phyloP scores from a whole-genome alignment of 2,888 invertebrate species.

The Drosophila aldrichi region DNA sequence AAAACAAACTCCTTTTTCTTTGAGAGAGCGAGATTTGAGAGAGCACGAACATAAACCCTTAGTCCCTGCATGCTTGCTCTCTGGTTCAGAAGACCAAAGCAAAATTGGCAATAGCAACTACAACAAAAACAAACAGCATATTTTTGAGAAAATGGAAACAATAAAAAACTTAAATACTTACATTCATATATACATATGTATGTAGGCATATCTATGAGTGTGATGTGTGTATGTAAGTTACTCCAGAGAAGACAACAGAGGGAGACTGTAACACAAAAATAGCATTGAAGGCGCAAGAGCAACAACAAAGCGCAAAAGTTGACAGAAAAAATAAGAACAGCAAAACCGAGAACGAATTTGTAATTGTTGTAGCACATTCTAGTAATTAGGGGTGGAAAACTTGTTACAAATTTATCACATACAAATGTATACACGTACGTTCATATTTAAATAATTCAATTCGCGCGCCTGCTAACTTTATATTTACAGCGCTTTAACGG shows the following conservation, averaged over 20 bases:
- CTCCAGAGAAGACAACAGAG: slow-evolving; percentile 46
- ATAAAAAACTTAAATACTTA: slow-evolving; percentile 42
- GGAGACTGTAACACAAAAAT: slow-evolving; percentile 59
- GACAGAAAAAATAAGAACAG: slow-evolving; percentile 35
- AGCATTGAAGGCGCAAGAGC: slow-evolving; percentile 50
- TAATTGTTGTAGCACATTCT: slow-evolving; percentile 49
- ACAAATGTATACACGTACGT: not conserved
- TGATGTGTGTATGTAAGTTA: slow-evolving; percentile 2
- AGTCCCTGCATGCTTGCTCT: slow-evolving; percentile 24
- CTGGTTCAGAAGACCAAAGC: slow-evolving; percentile 24
- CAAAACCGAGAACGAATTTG: slow-evolving; percentile 30
- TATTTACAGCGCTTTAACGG: not conserved
- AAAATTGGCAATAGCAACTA: slow-evolving; percentile 57
- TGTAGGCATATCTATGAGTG: not conserved
- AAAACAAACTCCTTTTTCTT: slow-evolving; percentile 36
- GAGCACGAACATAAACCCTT: slow-evolving; percentile 23
- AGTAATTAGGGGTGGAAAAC: slow-evolving; percentile 59
- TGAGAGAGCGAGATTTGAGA: slow-evolving; percentile 7
- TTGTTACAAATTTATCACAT: slow-evolving; percentile 33
- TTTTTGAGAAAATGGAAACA: slow-evolving; percentile 61
- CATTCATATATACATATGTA: not conserved
- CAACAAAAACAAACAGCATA: slow-evolving; percentile 59
- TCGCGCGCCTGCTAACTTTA: not conserved
- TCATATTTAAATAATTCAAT: slow-evolving; percentile 8
- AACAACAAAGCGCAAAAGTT: slow-evolving; percentile 51